phyloP scores from a whole-genome alignment of 2,888 invertebrate genomes.

The Acleris sparsana region DNA sequence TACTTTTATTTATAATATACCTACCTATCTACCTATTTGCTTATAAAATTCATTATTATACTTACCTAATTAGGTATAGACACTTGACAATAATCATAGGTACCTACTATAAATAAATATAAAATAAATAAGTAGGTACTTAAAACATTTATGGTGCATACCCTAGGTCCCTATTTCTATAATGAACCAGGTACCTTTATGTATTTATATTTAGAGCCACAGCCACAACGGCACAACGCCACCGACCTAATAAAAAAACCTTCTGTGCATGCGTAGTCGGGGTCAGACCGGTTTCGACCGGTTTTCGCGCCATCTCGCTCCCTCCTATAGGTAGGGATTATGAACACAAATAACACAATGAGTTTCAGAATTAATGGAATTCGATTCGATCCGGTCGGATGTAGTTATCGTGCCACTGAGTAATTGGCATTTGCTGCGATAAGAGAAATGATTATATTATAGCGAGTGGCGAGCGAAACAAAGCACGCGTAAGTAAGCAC shows the following conservation, averaged over 20 bases:
- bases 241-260: background rate
- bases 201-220: background rate
- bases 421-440: constrained; percentile 13
- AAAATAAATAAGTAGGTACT: no score
- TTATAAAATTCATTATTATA: no score
- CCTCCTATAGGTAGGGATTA: constrained; percentile 24
- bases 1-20: no score
- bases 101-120: no score
- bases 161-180: no score
- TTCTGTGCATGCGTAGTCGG: constrained; percentile 40
- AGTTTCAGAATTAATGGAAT: constrained; percentile 33
- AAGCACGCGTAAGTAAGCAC: no score
- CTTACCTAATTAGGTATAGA: no score
- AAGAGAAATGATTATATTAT: background rate
- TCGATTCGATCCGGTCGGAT: no score
- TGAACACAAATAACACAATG: constrained; percentile 20
- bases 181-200: background rate
- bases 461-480: background rate
- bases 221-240: no score
- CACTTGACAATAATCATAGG: no score
- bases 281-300: constrained; percentile 41
- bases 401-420: background rate
- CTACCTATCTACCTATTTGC: no score
- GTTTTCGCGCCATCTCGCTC: constrained; percentile 25
- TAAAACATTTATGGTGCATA: no score